These are phyloP conservation scores for Anaspis maculata DNA, from an alignment of 2,888 invertebrate species.

Conservation along the genomic window DNA sequence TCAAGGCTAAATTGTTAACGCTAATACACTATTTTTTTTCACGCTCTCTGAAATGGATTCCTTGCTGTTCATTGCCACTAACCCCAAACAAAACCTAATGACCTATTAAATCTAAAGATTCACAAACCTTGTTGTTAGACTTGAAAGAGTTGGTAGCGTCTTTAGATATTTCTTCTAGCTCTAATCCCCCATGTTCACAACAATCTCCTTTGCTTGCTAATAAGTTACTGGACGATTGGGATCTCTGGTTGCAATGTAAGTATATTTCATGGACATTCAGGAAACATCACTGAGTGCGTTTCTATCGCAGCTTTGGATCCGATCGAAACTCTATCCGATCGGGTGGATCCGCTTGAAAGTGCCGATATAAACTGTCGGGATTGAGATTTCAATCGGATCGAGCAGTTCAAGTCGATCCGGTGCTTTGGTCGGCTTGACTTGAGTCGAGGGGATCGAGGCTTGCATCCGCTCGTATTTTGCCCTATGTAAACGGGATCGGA, in stretches of 20 bases:
- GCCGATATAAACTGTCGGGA: too few species aligned
- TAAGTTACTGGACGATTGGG: constrained; percentile 34
- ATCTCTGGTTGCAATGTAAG: constrained; percentile 39
- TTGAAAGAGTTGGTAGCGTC: constrained; percentile 46
- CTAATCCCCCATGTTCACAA: constrained; percentile 12
- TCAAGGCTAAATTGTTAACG: constrained; percentile 7
- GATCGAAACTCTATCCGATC: too few species aligned
- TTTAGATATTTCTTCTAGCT: constrained; percentile 29
- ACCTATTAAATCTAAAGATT: constrained; percentile 31
- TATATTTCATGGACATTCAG: constrained; percentile 17
- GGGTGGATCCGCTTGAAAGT: too few species aligned
- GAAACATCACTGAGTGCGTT: too few species aligned
- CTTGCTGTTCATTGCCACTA: constrained; percentile 25
- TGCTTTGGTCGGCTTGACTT: too few species aligned
- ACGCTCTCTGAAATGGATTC: constrained; percentile 32
- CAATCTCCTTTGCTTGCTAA: constrained; percentile 22
- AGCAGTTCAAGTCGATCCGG: too few species aligned
- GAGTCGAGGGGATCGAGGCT: too few species aligned
- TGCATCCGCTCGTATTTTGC: too few species aligned
- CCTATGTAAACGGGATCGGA: too few species aligned
- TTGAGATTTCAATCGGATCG: too few species aligned
- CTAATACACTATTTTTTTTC: constrained; percentile 26
- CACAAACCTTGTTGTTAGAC: constrained; percentile 48
- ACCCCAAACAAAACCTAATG: constrained; percentile 26
- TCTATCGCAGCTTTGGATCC: too few species aligned